Evolutionary conservation across 2,113 vertebrate genomes (phyloP), one percentile per base, ranked within the genome.

Genomic region (Vulpes ferrilata): DNA sequence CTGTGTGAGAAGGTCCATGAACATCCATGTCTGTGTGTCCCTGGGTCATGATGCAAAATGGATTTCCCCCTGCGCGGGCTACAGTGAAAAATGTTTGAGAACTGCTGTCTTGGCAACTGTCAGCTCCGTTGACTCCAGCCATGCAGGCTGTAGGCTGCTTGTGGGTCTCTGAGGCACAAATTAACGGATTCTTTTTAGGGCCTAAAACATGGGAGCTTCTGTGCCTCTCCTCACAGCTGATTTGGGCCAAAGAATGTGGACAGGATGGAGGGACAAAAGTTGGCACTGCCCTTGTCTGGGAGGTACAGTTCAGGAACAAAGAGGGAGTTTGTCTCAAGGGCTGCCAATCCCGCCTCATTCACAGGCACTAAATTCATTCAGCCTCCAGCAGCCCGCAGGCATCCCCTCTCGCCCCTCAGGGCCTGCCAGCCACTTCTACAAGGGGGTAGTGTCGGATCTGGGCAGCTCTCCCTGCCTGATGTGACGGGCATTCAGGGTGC

Each of bases 371-470:
- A 93, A 95, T 97, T 96, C 98, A 98, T 95, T 89, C 90, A 22
- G 92, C 83, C 51, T 51, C 30, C 15, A 2, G 69, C 5, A 19
- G 83, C 92, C 95, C 9, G 4, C 90, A 84, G 97, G 90, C 96
- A 22, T 69, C 89, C 86, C 79, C 92, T 60, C 74, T 85, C 38
- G 0, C 53, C 85, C 69, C 27, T 2, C 43, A 27, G 35, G 86
- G 57, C 94, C 96, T 96, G 92, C 97, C 97, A 96, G 97, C 94
- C 86, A 0, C 90, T 97, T 81, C 92, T 62, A 98, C 98, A 98
- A 98, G 96, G 92, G 48, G 35, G 90, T 90, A 98, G 98, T 98
- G 98, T 98, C 98, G 65, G 97, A 96, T 96, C 95, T 97, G 98
- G 98, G 96, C 98, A 96, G 90, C 84, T 92, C 97, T 98, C 97